Evolutionary conservation across 2,888 invertebrate genomes (phyloP).

Genomic region (Lepeophtheirus nordmannii): DNA sequence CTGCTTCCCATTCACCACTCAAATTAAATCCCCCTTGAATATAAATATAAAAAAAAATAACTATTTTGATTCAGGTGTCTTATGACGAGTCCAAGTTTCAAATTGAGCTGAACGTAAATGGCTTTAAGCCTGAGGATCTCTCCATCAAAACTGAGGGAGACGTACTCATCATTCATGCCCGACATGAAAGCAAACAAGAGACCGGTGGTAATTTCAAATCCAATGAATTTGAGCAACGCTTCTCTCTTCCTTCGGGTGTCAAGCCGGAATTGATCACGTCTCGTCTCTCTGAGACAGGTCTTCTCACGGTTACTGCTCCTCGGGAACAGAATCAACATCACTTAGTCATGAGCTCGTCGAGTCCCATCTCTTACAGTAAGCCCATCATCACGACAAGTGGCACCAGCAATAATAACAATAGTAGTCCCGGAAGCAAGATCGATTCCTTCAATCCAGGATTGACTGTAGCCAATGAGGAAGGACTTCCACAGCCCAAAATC

Average conservation of each 20-base stretch:
- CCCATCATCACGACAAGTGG: neutral
- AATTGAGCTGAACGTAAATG: slow-evolving; percentile 15
- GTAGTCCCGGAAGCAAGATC: too few relatives aligned
- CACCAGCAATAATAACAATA: too few relatives aligned
- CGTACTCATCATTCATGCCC: slow-evolving; percentile 21
- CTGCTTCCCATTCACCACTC: neutral
- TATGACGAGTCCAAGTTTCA: slow-evolving; percentile 20
- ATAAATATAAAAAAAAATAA: neutral
- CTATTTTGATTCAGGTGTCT: neutral
- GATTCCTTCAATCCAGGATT: too few relatives aligned
- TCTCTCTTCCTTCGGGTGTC: slow-evolving; percentile 19
- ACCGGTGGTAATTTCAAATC: slow-evolving; percentile 20
- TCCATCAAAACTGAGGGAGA: slow-evolving; percentile 22
- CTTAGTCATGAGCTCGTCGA: neutral
- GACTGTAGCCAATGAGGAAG: neutral
- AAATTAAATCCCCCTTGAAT: neutral
- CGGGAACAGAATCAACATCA: neutral
- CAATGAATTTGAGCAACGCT: slow-evolving; percentile 25
- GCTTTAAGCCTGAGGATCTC: slow-evolving; percentile 22
- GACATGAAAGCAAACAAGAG: slow-evolving; percentile 18
- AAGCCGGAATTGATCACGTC: slow-evolving; percentile 19
- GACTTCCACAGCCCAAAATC: slow-evolving; percentile 23
- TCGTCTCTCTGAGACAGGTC: slow-evolving; percentile 6
- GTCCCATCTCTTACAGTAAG: neutral
- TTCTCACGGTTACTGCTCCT: slow-evolving; percentile 14